These are phyloP conservation scores for Microdon myrmicae DNA, from an alignment of 2,888 invertebrate species.

Conservation along the genomic window DNA sequence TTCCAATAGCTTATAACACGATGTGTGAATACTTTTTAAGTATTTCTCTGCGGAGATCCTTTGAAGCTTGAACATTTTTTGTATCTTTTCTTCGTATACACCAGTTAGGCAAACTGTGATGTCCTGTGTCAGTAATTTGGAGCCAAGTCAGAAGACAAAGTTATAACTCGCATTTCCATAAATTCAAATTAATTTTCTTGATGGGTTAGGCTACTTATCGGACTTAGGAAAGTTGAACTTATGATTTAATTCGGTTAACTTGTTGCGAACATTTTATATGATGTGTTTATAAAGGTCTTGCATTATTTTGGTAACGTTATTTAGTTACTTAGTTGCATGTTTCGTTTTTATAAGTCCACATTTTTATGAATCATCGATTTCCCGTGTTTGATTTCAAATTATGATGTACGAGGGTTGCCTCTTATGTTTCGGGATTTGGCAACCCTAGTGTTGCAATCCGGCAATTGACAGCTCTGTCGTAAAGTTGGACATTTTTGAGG, in stretches of 20 bases:
- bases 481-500: no score
- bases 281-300: background rate
- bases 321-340: background rate
- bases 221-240: constrained; percentile 27
- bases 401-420: no score
- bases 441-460: no score
- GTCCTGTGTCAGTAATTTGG: constrained; percentile 9
- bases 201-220: constrained; percentile 22
- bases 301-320: background rate
- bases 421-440: no score
- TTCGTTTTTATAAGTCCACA: no score
- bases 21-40: constrained; percentile 23
- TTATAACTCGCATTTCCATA: constrained; percentile 19
- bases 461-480: no score
- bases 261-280: no score
- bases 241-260: no score
- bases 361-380: no score
- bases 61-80: no score
- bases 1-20: constrained; percentile 25
- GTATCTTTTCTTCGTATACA: constrained; percentile 4
- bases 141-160: constrained; percentile 16
- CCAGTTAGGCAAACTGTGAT: constrained; percentile 23
- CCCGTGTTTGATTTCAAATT: no score
- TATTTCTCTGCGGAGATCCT: background rate
- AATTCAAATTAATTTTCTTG: constrained; percentile 35